A percentile compares a stretch with the other conserved stretches of the same genome.
Conservation (phyloP, 2,888 invertebrate genomes). For the Dynastes tityus region DNA sequence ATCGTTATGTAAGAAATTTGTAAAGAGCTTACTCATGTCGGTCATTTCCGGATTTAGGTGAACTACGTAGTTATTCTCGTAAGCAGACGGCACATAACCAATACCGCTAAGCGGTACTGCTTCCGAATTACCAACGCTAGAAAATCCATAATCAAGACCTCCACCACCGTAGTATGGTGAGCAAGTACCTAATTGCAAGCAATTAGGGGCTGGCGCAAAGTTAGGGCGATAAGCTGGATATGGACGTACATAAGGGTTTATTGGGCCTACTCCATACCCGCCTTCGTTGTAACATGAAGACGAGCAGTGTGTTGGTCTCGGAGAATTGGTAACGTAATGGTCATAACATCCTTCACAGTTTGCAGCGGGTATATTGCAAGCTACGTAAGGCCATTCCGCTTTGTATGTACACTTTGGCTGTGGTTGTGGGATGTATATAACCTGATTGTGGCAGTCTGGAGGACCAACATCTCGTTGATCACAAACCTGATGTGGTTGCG, state of each 20-base stretch:
- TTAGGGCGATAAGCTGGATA: slow-evolving; percentile 55
- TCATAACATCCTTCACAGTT: slow-evolving; percentile 67
- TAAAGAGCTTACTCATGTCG: slow-evolving; percentile 35
- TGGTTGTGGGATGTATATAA: slow-evolving; percentile 66
- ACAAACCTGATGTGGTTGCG: slow-evolving; percentile 63
- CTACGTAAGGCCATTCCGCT: slow-evolving; percentile 67
- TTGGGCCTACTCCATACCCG: slow-evolving; percentile 60
- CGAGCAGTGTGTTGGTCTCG: slow-evolving; percentile 57
- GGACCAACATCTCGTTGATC: slow-evolving; percentile 53
- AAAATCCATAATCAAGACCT: neutral
- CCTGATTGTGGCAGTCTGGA: slow-evolving; percentile 62
- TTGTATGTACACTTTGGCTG: slow-evolving; percentile 66
- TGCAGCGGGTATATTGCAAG: slow-evolving; percentile 59
- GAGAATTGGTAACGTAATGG: slow-evolving; percentile 54
- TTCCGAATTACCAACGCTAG: neutral
- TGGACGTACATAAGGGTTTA: slow-evolving; percentile 54
- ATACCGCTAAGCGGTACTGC: slow-evolving; percentile 36
- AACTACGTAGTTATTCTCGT: slow-evolving; percentile 43
- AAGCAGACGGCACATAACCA: slow-evolving; percentile 50
- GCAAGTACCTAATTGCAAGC: slow-evolving; percentile 56
- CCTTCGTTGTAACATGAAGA: slow-evolving; percentile 65
- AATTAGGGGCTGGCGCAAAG: slow-evolving; percentile 60
- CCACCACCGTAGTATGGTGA: slow-evolving; percentile 26
- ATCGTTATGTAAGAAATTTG: slow-evolving; percentile 40
- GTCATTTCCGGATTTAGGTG: slow-evolving; percentile 21